Conservation (phyloP, 2,113 vertebrate species). For the Phrynosoma platyrhinos region DNA sequence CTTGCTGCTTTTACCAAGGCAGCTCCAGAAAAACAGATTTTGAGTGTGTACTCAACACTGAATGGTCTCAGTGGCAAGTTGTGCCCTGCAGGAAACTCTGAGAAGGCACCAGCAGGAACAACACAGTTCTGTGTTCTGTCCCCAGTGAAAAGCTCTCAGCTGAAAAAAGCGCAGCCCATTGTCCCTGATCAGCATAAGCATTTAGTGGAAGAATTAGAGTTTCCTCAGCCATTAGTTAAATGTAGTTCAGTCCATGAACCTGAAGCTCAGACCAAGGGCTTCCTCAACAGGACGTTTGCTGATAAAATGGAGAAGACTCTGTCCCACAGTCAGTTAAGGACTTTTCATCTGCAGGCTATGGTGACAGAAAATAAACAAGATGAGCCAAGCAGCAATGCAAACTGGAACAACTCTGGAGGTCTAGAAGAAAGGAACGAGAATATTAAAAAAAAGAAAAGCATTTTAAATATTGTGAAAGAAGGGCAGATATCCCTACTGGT, state of each 20-base stretch:
- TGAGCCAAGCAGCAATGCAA: conserved; percentile 67
- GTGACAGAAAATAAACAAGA: conserved; percentile 76
- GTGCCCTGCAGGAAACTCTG: conserved; percentile 75
- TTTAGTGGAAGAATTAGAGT: conserved; percentile 75
- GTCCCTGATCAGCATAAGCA: conserved; percentile 85
- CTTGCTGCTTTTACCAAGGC: conserved; percentile 86
- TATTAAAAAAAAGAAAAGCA: conserved; percentile 91
- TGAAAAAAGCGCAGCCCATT: conserved; percentile 85
- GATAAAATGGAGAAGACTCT: conserved; percentile 80
- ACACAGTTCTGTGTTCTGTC: conserved; percentile 90
- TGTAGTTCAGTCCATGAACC: conserved; percentile 80
- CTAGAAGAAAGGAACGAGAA: conserved; percentile 85
- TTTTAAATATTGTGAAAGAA: conserved; percentile 95
- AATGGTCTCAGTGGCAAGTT: conserved; percentile 80
- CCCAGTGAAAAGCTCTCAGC: conserved; percentile 90
- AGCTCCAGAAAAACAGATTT: conserved; percentile 83
- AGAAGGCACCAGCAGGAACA: conserved; percentile 72
- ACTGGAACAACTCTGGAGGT: conserved; percentile 75
- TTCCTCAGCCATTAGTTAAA: conserved; percentile 77
- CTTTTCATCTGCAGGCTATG: conserved; percentile 77
- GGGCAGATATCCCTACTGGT: conserved; percentile 97
- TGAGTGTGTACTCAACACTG: conserved; percentile 72
- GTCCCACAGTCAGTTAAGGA: conserved; percentile 78
- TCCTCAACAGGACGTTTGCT: conserved; percentile 80
- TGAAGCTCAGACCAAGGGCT: conserved; percentile 81